Percentiles rank a stretch among this genome's conserved stretches.
Evolutionary conservation across 2,113 vertebrate species (phyloP).

Genomic region (Bucco capensis): DNA sequence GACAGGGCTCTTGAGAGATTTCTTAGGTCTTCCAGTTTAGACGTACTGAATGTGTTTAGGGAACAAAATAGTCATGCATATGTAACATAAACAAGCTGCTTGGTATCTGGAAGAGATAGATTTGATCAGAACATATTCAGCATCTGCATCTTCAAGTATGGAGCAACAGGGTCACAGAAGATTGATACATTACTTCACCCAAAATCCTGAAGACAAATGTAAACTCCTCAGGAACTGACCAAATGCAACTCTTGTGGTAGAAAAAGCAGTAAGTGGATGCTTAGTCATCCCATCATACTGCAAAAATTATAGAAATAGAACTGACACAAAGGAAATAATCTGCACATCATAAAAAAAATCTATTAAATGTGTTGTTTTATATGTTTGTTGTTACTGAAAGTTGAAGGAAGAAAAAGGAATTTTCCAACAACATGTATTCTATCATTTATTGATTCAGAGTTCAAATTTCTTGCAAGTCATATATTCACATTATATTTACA

Average conservation of each 20-base stretch:
- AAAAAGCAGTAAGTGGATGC: neutral
- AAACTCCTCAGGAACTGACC: neutral
- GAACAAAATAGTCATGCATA: neutral
- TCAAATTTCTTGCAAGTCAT: neutral
- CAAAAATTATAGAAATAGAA: neutral
- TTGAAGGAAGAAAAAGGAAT: neutral
- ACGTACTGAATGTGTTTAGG: neutral
- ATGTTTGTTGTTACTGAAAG: neutral
- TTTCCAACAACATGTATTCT: neutral
- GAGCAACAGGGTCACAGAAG: neutral
- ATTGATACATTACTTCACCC: neutral
- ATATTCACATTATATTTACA: neutral
- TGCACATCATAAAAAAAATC: neutral
- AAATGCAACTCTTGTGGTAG: neutral
- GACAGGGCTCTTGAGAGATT: neutral
- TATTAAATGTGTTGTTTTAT: neutral
- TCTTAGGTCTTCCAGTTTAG: neutral
- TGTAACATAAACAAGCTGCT: neutral
- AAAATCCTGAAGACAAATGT: neutral
- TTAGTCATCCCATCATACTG: neutral
- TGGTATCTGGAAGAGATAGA: neutral
- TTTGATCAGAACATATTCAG: neutral
- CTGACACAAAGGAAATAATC: neutral
- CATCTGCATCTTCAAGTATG: neutral
- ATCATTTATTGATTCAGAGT: neutral